Evolutionary conservation across 2,888 invertebrate genomes (phyloP).

Genomic region (Creontiades dilutus): DNA sequence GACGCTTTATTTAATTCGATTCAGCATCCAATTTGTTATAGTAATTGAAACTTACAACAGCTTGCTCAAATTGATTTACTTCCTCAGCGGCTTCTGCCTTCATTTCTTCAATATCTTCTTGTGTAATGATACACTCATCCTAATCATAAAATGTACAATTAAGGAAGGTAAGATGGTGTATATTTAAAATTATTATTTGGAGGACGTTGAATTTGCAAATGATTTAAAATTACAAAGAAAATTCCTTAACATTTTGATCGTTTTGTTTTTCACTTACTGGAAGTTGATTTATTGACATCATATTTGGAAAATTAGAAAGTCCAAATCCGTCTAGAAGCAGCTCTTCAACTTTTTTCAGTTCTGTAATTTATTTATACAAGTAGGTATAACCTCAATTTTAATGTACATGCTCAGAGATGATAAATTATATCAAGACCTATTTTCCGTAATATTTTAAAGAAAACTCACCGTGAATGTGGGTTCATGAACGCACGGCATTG

Average conservation of each 20-base stretch:
- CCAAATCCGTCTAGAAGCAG: not conserved
- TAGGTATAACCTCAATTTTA: too few species aligned
- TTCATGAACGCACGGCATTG: not conserved
- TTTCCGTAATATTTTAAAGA: not conserved
- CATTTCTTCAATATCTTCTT: not conserved
- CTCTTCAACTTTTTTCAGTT: not conserved
- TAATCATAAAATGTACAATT: not conserved
- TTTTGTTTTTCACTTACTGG: not conserved
- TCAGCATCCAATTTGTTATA: too few species aligned
- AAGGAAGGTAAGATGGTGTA: not conserved
- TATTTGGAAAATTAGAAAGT: not conserved
- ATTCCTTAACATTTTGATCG: not conserved
- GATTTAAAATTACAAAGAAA: not conserved
- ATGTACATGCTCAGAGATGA: too few species aligned
- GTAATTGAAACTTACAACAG: too few species aligned
- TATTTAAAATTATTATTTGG: not conserved
- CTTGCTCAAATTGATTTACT: too few species aligned
- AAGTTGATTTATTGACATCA: not conserved
- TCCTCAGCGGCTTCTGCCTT: not conserved
- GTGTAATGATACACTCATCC: not conserved
- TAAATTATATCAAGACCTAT: not conserved
- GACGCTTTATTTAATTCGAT: too few species aligned
- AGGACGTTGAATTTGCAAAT: not conserved
- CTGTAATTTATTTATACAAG: too few species aligned
- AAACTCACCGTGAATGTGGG: not conserved